Evolutionary conservation across 2,113 vertebrate genomes (phyloP).

Genomic region (Euleptes europaea): DNA sequence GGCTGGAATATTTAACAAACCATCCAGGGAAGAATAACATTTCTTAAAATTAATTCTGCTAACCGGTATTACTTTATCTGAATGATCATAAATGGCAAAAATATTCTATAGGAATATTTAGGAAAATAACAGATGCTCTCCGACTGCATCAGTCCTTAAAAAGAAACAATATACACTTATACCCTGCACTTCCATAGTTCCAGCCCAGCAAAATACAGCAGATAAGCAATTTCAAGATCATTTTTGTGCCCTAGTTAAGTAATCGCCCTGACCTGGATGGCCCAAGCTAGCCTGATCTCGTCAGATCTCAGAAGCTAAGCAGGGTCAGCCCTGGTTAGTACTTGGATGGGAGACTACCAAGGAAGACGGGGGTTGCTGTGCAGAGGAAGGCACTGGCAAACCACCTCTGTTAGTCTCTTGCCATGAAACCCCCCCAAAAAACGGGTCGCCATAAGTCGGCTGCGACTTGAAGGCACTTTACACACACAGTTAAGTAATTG

Average conservation of each 20-base stretch:
- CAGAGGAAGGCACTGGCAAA: no score
- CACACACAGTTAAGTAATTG: not conserved
- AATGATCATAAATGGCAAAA: not conserved
- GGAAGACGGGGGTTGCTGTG: no score
- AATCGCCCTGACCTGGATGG: no score
- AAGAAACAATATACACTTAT: not conserved
- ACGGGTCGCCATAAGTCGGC: no score
- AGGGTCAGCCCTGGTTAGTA: no score
- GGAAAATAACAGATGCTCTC: not conserved
- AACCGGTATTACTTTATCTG: not conserved
- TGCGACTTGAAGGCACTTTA: no score
- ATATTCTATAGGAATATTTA: not conserved
- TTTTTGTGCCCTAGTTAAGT: not conserved
- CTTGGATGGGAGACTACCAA: no score
- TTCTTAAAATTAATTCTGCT: not conserved
- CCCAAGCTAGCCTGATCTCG: no score
- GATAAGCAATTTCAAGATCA: not conserved
- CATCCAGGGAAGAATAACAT: not conserved
- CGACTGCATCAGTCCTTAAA: not conserved
- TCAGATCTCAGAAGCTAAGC: no score
- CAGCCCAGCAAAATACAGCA: not conserved
- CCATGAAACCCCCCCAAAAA: no score
- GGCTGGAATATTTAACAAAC: not conserved
- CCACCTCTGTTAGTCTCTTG: no score
- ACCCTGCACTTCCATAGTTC: not conserved